Evolutionary conservation across 2,113 vertebrate species (phyloP).

Genomic region (Ascaphus truei): DNA sequence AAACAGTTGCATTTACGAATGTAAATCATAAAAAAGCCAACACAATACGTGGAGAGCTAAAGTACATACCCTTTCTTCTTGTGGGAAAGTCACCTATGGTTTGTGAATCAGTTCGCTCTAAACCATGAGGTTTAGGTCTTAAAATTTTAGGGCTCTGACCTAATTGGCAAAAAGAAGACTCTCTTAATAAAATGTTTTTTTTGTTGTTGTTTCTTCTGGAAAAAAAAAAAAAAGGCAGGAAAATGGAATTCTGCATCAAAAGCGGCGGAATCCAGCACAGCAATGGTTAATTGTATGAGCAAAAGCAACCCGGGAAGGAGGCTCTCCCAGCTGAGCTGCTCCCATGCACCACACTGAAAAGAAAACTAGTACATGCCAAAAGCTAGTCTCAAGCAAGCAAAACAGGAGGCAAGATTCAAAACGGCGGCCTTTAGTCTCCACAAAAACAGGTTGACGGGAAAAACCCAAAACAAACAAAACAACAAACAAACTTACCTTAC

Average conservation of each 20-base stretch:
- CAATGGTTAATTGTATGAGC: slow-evolving; percentile 55
- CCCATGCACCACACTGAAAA: slow-evolving; percentile 41
- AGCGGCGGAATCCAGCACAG: slow-evolving; percentile 52
- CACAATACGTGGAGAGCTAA: slow-evolving; percentile 60
- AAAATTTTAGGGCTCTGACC: slow-evolving; percentile 99
- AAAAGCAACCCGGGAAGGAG: slow-evolving; percentile 48
- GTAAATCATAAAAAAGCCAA: no score
- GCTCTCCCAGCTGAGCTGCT: slow-evolving; percentile 31
- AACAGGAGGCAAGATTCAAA: neutral
- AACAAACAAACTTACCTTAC: no score
- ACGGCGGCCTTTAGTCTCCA: neutral
- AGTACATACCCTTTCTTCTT: slow-evolving; percentile 98
- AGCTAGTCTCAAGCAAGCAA: slow-evolving; percentile 32
- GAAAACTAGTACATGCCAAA: slow-evolving; percentile 46
- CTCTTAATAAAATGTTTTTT: slow-evolving; percentile 75
- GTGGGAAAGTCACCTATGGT: slow-evolving; percentile 96
- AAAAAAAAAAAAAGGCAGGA: slow-evolving; percentile 40
- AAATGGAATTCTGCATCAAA: slow-evolving; percentile 52
- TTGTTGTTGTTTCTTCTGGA: slow-evolving; percentile 17
- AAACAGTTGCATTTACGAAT: no score
- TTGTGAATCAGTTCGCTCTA: slow-evolving; percentile 99
- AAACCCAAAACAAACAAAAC: no score
- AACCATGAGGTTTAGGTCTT: slow-evolving; percentile 95
- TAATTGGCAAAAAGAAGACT: slow-evolving; percentile 98
- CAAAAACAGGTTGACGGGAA: no score